Conservation (phyloP, 2,888 invertebrate genomes). For the Campaea margaritaria region DNA sequence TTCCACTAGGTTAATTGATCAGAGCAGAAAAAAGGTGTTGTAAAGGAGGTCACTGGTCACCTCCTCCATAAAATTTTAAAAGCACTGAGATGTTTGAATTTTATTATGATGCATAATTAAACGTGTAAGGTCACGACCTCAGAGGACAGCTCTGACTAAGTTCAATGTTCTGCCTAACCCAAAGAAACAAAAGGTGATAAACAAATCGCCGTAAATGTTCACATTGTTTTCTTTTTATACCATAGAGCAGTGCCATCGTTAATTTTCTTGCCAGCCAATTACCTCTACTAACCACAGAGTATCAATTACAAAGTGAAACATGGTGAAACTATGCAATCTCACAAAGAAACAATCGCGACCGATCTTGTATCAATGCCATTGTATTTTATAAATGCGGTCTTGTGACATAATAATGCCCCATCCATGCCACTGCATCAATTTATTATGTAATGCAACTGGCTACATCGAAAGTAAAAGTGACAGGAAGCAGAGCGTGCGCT, state of each 20-base stretch:
- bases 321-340: slow-evolving; percentile 30
- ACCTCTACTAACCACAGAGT: slow-evolving; percentile 7
- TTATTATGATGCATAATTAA: background rate
- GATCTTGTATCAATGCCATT: slow-evolving; percentile 28
- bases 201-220: background rate
- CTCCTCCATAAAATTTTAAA: too few relatives aligned
- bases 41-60: too few relatives aligned
- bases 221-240: background rate
- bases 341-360: slow-evolving; percentile 24
- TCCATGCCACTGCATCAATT: slow-evolving; percentile 61
- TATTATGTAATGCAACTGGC: slow-evolving; percentile 64
- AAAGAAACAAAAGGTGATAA: background rate
- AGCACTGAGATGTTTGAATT: too few relatives aligned
- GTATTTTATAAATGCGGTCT: slow-evolving; percentile 45
- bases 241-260: slow-evolving; percentile 3
- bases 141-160: background rate
- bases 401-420: slow-evolving; percentile 58
- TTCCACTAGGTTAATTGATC: too few relatives aligned
- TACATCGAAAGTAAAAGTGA: slow-evolving; percentile 75
- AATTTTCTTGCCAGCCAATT: slow-evolving; percentile 14
- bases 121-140: background rate
- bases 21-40: too few relatives aligned
- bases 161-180: background rate
- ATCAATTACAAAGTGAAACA: slow-evolving; percentile 19
- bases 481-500: slow-evolving; percentile 62